These are phyloP conservation scores for Crocallis elinguaria DNA, from an alignment of 2,888 invertebrate genomes.

Conservation along the genomic window DNA sequence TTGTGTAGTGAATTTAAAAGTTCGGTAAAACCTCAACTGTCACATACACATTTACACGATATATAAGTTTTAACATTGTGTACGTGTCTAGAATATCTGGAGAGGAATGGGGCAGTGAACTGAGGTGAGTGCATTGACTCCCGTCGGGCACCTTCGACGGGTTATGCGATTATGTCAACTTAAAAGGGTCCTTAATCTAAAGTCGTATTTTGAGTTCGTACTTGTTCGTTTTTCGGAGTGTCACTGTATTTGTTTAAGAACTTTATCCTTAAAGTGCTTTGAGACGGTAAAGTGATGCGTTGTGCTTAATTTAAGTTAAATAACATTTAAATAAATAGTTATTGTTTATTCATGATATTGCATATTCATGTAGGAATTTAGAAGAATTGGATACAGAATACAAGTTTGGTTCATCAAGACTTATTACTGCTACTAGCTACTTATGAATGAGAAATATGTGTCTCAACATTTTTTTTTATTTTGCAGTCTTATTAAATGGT, in stretches of 20 bases:
- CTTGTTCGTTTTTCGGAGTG: not conserved
- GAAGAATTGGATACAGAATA: too few species aligned
- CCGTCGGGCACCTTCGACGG: conserved; percentile 25
- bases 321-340: too few species aligned
- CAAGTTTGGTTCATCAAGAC: too few species aligned
- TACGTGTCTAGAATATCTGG: conserved; percentile 65
- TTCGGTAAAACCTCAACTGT: conserved; percentile 46
- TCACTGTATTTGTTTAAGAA: not conserved
- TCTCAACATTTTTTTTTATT: too few species aligned
- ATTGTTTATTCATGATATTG: too few species aligned
- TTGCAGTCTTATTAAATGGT: too few species aligned
- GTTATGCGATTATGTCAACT: conserved; percentile 43
- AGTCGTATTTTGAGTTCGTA: conserved; percentile 26
- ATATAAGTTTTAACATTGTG: conserved; percentile 63
- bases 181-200: conserved; percentile 39
- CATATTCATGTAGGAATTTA: too few species aligned
- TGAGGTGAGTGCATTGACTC: conserved; percentile 71
- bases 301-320: too few species aligned
- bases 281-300: too few species aligned
- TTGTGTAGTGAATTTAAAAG: conserved; percentile 36
- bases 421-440: too few species aligned
- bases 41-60: conserved; percentile 54
- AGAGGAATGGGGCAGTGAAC: conserved; percentile 66
- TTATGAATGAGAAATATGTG: too few species aligned
- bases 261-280: too few species aligned